phyloP scores from a whole-genome alignment of 2,888 invertebrate species.

The Ferrisia virgata region DNA sequence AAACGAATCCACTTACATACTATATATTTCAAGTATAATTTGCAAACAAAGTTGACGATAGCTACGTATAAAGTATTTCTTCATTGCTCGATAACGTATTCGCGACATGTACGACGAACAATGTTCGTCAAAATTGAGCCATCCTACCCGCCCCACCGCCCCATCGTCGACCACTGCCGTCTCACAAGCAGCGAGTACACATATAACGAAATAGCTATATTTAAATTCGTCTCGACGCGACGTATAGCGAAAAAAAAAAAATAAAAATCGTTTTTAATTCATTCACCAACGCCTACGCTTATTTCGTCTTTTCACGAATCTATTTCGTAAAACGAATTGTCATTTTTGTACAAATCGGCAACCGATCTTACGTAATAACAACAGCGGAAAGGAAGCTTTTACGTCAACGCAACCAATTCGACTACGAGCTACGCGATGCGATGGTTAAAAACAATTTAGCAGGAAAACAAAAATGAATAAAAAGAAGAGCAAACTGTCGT shows the following conservation, averaged over 20 bases:
- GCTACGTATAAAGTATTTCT: neutral
- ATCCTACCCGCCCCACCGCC: too few species aligned
- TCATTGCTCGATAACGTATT: conserved; percentile 23
- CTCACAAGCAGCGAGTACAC: neutral
- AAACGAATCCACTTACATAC: neutral
- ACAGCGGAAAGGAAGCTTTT: conserved; percentile 27
- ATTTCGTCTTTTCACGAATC: neutral
- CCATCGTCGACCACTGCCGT: too few species aligned
- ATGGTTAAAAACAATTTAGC: neutral
- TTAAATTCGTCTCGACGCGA: neutral
- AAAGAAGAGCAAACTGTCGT: neutral
- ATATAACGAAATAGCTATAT: neutral
- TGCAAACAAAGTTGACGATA: conserved; percentile 27
- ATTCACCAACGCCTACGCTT: neutral
- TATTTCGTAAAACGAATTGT: conserved; percentile 21
- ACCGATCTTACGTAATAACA: neutral
- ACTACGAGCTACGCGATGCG: too few species aligned
- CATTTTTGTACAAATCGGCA: neutral
- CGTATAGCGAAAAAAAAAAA: too few species aligned
- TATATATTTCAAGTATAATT: conserved; percentile 4
- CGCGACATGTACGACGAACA: conserved; percentile 17
- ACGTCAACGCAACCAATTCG: neutral
- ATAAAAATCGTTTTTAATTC: conserved; percentile 3
- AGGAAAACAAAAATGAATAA: too few species aligned
- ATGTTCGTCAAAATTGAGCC: conserved; percentile 10